Evolutionary conservation across 2,113 vertebrate species (phyloP).

Genomic region (Penelope pileata): DNA sequence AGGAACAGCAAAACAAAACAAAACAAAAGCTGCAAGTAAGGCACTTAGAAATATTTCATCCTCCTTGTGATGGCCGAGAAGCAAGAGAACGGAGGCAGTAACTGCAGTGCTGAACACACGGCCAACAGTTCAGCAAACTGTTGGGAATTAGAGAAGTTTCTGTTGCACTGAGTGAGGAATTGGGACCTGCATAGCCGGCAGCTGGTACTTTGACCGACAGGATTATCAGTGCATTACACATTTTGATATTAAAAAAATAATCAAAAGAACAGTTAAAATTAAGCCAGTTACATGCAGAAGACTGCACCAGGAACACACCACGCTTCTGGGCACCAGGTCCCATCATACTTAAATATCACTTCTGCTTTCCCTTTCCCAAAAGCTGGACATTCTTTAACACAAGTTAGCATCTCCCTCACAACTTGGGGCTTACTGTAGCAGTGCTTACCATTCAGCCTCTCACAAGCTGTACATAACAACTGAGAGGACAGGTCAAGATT

Average conservation of each 20-base stretch:
- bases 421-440: background rate
- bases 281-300: background rate
- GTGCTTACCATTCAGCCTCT: background rate
- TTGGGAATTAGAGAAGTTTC: background rate
- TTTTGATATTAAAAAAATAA: background rate
- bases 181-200: background rate
- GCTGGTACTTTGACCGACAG: background rate
- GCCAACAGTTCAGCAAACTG: background rate
- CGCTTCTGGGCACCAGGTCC: background rate
- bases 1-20: background rate
- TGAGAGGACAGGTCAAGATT: background rate
- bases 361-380: background rate
- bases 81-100: background rate
- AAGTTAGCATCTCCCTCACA: background rate
- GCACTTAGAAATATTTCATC: background rate
- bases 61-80: background rate
- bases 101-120: background rate
- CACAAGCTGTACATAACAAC: background rate
- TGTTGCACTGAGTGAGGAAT: background rate
- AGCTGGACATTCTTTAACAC: background rate
- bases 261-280: background rate
- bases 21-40: background rate
- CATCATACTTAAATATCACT: background rate
- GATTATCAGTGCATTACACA: background rate
- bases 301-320: background rate